Base-by-base conservation (phyloP, 1,140 invertebrate species). In the Vanessa tameamea region DNA sequence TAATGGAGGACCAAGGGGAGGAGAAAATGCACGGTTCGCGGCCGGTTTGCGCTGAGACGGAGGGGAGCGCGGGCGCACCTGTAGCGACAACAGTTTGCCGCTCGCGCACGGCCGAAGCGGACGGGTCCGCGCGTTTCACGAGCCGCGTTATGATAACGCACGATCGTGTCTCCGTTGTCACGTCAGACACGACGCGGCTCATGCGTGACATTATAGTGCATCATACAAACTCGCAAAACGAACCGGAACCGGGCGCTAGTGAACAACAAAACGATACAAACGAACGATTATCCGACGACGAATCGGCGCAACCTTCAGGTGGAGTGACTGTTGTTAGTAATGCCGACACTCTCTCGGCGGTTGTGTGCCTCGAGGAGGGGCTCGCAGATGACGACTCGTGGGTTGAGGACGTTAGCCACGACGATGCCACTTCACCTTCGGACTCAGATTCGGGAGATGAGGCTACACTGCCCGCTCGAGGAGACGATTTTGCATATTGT, bases 101-200 rank as follows among this genome's bases (percentile, higher is more conserved):
- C 93, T 93, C 90, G 91, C 93, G 90, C 89, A 87, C 87, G 87
- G 83, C 85, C 79, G 85, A 87, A 87, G 89, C 86, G 90, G 93
- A 94, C 87, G 92, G 86, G 78, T 94, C 85, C 79, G 96, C 96
- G 91, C 96, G 96, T 83, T 97, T 97, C 86, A 96, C 95, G 80
- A 97, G 96, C 93, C 94, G 97, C 93, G 96, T 97, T 89, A 97
- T 97, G 96, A 97, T 97, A 90, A 97, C 95, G 78, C 95, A 96
- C 91, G 95, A 96, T 86, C 86, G 95, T 78, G 95, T 96, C 76
- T 96, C 95, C 85, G 95, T 96, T 61, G 94, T 96, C 80, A 95
- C 95, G 72, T 94, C 94, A 76, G 95, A 96, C 83, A 96, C 95
- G 78, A 96, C 95, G 78, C 95, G 94, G 77, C 92, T 96, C 75